Evolutionary conservation across 2,113 vertebrate genomes (phyloP).

Genomic region (Tragulus kanchil): DNA sequence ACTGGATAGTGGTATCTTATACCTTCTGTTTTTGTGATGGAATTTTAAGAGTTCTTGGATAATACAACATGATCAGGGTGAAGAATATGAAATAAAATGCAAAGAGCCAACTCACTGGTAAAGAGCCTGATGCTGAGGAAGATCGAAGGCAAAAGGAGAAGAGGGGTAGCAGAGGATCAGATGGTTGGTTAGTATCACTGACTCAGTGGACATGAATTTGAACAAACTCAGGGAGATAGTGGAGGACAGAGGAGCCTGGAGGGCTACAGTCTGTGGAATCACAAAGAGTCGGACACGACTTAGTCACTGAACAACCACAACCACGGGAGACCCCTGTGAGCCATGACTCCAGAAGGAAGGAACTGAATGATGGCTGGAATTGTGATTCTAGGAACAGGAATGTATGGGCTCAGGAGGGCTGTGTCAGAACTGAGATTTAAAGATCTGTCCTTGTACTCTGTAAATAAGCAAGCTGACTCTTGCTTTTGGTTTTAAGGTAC

Average conservation of each 20-base stretch:
- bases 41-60: conserved; percentile 32
- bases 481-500: background rate
- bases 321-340: background rate
- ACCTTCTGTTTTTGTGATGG: background rate
- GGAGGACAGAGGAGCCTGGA: background rate
- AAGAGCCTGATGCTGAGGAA: background rate
- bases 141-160: background rate
- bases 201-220: background rate
- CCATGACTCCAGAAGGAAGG: background rate
- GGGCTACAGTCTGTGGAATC: background rate
- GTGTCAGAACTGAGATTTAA: background rate
- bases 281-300: background rate
- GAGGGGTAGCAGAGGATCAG: background rate
- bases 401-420: background rate
- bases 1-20: background rate
- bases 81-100: background rate
- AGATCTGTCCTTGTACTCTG: background rate
- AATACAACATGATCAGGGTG: background rate
- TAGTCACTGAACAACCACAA: background rate
- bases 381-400: background rate
- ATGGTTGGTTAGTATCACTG: background rate
- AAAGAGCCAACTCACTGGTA: background rate
- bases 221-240: background rate
- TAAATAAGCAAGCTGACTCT: background rate
- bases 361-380: background rate